These are phyloP conservation scores for Hydrotaea diabolus DNA, from an alignment of 2,888 invertebrate genomes.

Conservation along the genomic window DNA sequence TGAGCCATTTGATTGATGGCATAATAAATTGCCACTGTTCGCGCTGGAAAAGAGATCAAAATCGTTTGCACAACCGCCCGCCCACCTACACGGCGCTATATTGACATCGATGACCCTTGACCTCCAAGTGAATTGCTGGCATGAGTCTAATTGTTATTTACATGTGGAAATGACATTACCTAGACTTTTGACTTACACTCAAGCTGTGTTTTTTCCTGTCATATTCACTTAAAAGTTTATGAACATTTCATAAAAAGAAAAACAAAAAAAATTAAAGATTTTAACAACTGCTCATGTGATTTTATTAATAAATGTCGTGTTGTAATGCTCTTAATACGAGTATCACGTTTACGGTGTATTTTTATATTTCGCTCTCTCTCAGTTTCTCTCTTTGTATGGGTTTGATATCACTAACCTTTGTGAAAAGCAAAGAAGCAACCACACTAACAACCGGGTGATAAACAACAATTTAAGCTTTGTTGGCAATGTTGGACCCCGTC, in stretches of 20 bases:
- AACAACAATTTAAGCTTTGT: background rate
- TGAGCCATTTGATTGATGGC: no score
- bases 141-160: background rate
- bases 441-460: conserved; percentile 6
- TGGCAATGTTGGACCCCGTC: background rate
- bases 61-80: no score
- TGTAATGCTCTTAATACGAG: background rate
- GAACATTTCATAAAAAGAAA: background rate
- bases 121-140: no score
- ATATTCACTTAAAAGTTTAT: background rate
- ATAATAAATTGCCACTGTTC: no score
- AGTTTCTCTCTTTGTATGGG: background rate
- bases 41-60: no score
- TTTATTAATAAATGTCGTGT: background rate
- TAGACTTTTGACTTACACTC: background rate
- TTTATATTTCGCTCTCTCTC: background rate
- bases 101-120: no score
- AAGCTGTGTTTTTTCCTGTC: background rate
- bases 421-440: background rate
- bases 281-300: background rate
- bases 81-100: no score
- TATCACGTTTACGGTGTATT: background rate
- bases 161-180: background rate
- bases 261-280: no score
- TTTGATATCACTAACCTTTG: background rate